Percentiles rank a stretch among this genome's conserved stretches.
Evolutionary conservation across 2,888 invertebrate species (phyloP).

Genomic region (Plagodis dolabraria): DNA sequence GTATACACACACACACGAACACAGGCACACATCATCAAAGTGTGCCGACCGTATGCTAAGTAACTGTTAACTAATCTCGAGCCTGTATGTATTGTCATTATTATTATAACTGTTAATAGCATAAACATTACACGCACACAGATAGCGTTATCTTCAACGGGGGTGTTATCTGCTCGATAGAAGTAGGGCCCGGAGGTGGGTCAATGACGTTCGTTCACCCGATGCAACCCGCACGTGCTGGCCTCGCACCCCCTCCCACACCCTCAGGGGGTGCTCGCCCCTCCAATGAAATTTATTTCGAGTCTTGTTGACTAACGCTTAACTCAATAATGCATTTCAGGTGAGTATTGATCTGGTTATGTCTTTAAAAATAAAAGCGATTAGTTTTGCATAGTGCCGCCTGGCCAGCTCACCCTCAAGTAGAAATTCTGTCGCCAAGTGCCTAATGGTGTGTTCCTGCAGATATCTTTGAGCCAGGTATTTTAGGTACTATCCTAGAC

Average conservation of each 20-base stretch:
- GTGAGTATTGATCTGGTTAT: conserved; percentile 20
- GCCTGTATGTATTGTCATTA: conserved; percentile 23
- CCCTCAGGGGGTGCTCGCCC: conserved; percentile 38
- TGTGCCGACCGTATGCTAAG: conserved; percentile 34
- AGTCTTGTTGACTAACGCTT: conserved; percentile 34
- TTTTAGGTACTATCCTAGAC: too few species aligned
- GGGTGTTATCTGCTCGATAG: conserved; percentile 74
- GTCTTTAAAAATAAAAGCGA: background rate
- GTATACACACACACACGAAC: conserved; percentile 39
- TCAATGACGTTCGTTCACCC: conserved; percentile 84
- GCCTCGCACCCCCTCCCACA: conserved; percentile 59
- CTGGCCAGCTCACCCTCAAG: too few species aligned
- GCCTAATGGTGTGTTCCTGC: too few species aligned
- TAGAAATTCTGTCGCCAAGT: too few species aligned
- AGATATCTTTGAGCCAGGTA: too few species aligned
- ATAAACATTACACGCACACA: conserved; percentile 47
- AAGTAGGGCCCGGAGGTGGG: conserved; percentile 78
- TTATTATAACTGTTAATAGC: conserved; percentile 36
- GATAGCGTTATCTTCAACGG: conserved; percentile 55
- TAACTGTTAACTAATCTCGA: conserved; percentile 19
- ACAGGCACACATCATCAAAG: conserved; percentile 38
- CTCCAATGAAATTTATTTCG: conserved; percentile 32
- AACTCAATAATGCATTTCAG: conserved; percentile 25
- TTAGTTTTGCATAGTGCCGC: background rate
- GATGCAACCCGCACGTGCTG: conserved; percentile 78